Evolutionary conservation across 2,113 vertebrate genomes (phyloP), one percentile per base, ranked within the genome.

Genomic region (Prochilodus magdalenae): DNA sequence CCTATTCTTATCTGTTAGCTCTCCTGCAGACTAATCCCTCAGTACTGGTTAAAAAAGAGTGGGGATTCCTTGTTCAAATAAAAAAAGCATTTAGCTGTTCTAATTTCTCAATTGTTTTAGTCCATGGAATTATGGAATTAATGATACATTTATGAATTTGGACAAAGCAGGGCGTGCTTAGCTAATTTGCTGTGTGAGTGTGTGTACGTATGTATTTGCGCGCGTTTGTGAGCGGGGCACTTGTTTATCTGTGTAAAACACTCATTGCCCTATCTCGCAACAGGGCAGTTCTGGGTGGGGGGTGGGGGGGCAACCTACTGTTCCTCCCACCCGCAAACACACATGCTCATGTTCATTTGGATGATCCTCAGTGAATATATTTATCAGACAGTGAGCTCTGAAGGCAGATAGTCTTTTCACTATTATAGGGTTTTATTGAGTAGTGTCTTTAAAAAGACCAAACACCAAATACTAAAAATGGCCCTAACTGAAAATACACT

Each of bases 231-330:
- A 4, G 15, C 29, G 62, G 1, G 36, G 15, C 14, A 8, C 22
- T 5, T 33, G 65, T n/a, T 74, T 83, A 86, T 86, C 85, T 86
- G 59, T 24, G 51, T 26, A 53, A 74, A 86, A 83, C 85, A 86
- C 44, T 29, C 44, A 5, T 30, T 29, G 55, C 33, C 73, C 14
- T 86, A 86, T 86, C 85, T 74, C 22, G 11, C n/a, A 60, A 40
- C 73, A 30, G 73, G 18, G 16, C 60, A 12, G 77, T 51, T 14
- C 81, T 63, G 53, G 14, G n/a, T 36, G 40, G 74, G 44, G 71
- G 72, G 76, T 62, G 33, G 57, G 0, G 6, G 84, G 77, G 73
- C 59, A 55, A 49, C n/a, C 24, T 83, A 77, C 33, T 14, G 5
- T 73, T 33, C 69, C 76, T 55, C 59, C 47, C 24, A 80, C 26